A percentile compares a stretch with the other conserved stretches of the same genome.
These are phyloP conservation scores for Pygmarrhopalites habei DNA, from an alignment of 1,140 invertebrate species.

Conservation along the genomic window DNA sequence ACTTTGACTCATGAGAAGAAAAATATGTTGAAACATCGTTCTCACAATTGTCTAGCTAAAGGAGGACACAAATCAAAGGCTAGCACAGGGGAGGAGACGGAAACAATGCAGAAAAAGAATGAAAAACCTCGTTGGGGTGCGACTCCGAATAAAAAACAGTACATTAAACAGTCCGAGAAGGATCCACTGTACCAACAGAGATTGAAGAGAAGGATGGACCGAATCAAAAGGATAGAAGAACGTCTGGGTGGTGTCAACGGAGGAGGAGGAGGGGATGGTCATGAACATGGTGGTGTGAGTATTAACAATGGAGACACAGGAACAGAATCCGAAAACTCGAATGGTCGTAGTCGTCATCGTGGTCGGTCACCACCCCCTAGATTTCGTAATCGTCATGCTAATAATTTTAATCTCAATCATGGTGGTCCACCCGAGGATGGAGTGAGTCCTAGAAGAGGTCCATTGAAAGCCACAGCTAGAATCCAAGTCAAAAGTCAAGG, in stretches of 20 bases:
- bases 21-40: slow-evolving; percentile 12
- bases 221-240: slow-evolving; percentile 22
- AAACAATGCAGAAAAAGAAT: slow-evolving; percentile 42
- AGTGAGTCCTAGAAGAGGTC: background rate
- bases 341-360: background rate
- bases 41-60: slow-evolving; percentile 26
- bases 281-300: background rate
- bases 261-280: background rate
- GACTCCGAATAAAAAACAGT: slow-evolving; percentile 60
- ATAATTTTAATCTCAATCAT: background rate
- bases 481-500: background rate
- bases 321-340: slow-evolving; percentile 27
- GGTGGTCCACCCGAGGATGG: background rate
- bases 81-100: slow-evolving; percentile 8
- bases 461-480: slow-evolving; percentile 3
- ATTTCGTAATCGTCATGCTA: background rate
- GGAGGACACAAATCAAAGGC: slow-evolving; percentile 4
- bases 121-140: slow-evolving; percentile 60
- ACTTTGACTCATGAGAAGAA: slow-evolving; percentile 15
- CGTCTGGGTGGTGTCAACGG: background rate
- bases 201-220: slow-evolving; percentile 50
- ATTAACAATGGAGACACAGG: slow-evolving; percentile 11
- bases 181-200: slow-evolving; percentile 63
- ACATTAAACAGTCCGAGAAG: slow-evolving; percentile 68
- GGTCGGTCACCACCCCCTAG: slow-evolving; percentile 1